A percentile compares a stretch with the other conserved stretches of the same genome.
These are phyloP conservation scores for Chromobotia macracanthus DNA, from an alignment of 2,797 vertebrate species.

Conservation along the genomic window DNA sequence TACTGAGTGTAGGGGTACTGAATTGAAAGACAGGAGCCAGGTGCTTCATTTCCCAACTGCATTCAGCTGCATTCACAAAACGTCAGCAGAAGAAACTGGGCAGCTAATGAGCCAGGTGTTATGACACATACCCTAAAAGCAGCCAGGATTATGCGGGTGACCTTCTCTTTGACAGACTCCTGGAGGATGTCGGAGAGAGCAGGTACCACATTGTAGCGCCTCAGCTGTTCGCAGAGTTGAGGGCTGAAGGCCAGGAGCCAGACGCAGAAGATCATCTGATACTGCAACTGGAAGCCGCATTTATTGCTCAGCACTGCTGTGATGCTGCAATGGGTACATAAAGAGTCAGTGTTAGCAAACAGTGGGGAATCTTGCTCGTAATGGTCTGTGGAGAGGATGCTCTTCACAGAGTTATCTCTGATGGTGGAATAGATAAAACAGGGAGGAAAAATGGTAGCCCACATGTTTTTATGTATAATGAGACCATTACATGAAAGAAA, in stretches of 20 bases:
- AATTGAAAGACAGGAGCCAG: too few species aligned
- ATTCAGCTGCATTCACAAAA: background rate
- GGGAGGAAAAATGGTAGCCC: background rate
- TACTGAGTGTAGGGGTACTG: background rate
- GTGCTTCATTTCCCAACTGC: too few species aligned
- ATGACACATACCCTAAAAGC: slow-evolving; percentile 87
- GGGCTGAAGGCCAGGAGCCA: slow-evolving; percentile 98
- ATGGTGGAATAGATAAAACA: slow-evolving; percentile 11
- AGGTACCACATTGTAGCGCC: slow-evolving; percentile 94
- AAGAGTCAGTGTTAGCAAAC: slow-evolving; percentile 19
- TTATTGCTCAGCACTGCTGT: slow-evolving; percentile 97
- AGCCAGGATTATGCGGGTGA: slow-evolving; percentile 97
- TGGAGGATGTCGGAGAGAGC: slow-evolving; percentile 97
- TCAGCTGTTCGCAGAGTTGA: slow-evolving; percentile 95
- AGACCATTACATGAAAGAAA: slow-evolving; percentile 32
- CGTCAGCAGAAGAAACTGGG: background rate
- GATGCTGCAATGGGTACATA: slow-evolving; percentile 77
- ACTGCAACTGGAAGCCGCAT: slow-evolving; percentile 99
- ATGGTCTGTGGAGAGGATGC: slow-evolving; percentile 11
- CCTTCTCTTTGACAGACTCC: slow-evolving; percentile 99
- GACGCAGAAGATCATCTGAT: slow-evolving; percentile 98
- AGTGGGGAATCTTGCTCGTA: background rate
- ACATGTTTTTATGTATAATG: slow-evolving; percentile 21
- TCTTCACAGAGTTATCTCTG: slow-evolving; percentile 30
- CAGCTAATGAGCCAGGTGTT: background rate